Conservation (phyloP, 2,797 vertebrate genomes). For the Chelmon rostratus region DNA sequence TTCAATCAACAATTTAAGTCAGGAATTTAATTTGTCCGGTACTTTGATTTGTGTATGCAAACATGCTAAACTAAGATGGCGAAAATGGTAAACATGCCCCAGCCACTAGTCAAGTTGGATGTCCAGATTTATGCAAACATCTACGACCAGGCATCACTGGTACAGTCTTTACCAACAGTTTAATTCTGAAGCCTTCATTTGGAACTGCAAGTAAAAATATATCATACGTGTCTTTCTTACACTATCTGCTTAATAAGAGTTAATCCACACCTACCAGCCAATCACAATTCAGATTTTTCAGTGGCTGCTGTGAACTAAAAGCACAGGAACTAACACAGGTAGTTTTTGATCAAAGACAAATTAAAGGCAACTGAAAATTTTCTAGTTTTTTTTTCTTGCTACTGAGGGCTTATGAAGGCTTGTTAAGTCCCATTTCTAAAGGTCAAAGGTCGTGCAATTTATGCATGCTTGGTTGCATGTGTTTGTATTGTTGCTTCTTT, state of each 20-base stretch:
- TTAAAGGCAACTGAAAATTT: background rate
- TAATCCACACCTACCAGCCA: background rate
- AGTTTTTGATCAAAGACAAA: background rate
- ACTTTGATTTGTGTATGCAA: too few relatives aligned
- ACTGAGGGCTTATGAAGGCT: background rate
- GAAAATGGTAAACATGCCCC: too few relatives aligned
- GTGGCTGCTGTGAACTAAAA: background rate
- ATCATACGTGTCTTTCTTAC: background rate
- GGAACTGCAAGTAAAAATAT: background rate
- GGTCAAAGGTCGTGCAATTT: constrained; percentile 20
- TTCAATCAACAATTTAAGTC: too few relatives aligned
- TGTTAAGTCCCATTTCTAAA: background rate
- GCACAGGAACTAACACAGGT: background rate
- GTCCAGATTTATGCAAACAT: too few relatives aligned
- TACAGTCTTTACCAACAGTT: too few relatives aligned
- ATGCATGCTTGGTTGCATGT: constrained; percentile 9
- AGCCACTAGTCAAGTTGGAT: too few relatives aligned
- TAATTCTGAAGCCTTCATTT: background rate
- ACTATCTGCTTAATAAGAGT: background rate
- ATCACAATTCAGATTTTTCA: background rate
- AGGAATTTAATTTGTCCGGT: too few relatives aligned
- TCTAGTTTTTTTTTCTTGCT: background rate
- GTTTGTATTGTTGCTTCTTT: background rate
- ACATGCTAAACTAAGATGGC: too few relatives aligned
- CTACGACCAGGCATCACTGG: too few relatives aligned